Evolutionary conservation across 2,113 vertebrate genomes (phyloP), one percentile per base, ranked within the genome.

Genomic region (Notarius quadriscutis): DNA sequence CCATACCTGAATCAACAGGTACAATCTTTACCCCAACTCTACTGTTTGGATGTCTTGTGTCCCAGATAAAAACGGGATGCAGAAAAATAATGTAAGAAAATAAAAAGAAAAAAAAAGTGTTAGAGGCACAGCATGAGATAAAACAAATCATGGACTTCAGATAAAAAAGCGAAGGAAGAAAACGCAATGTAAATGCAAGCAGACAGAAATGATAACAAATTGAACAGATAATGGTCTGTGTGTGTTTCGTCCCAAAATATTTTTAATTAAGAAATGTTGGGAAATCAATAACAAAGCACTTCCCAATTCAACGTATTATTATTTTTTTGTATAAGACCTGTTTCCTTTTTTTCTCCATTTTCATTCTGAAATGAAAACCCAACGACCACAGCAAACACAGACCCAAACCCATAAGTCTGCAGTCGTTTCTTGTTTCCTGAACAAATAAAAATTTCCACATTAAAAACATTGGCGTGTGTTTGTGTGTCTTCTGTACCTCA

Each of bases 1-100:
- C 96, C 95, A 95, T 95, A 89, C 96, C 96, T 53, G 93, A 95
- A 90, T 97, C 95, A 89, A 96, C 95, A 22, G 97, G 96, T 91
- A 97, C 94, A 88, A 97, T 97, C 92, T 94, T 95, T 90, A 97
- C 93, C 91, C 90, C 95, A 92, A 93, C 91, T 88, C 94, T 95
- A 93, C 95, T 94, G 65, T 93, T 94, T 94, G 94, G 92, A 88
- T 50, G 92, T 84, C 94, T 96, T 60, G 71, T 92, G 89, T 78
- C 90, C 94, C 91, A 91, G 30, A 87, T n/a, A 89, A 83, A 84
- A 91, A n/a, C 57, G 25, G 82, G 0, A 71, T 50, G 57, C 69
- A 30, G 48, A 53, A 72, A 91, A 87, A 86, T 93, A 92, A 85
- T 85, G 89, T 57, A 88, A 90, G 92, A 93, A 92, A 88, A 89